Evolutionary conservation across 2,797 vertebrate species (phyloP).

Genomic region (Sebastes umbrosus): DNA sequence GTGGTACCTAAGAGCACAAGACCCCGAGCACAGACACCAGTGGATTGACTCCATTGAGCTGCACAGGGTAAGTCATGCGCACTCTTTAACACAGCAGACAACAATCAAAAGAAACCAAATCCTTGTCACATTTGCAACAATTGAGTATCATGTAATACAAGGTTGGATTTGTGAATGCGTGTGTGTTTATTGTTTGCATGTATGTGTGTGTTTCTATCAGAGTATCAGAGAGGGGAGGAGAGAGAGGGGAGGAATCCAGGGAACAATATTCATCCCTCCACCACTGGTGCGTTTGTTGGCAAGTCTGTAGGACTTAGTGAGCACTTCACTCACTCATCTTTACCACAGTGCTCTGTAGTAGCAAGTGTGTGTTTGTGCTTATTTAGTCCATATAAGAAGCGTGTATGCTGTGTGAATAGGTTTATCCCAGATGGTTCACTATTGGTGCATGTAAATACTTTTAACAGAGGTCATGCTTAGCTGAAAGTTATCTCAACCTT

Average conservation of each 20-base stretch:
- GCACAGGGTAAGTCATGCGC: slow-evolving; percentile 86
- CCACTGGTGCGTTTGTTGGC: slow-evolving; percentile 64
- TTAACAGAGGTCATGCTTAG: not conserved
- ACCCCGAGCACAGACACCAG: slow-evolving; percentile 89
- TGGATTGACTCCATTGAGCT: slow-evolving; percentile 94
- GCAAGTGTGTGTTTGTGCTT: not conserved
- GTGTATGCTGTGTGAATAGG: not conserved
- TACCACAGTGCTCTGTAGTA: not conserved
- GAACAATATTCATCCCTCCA: slow-evolving; percentile 67
- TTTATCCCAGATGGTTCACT: not conserved
- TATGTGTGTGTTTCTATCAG: slow-evolving; percentile 71
- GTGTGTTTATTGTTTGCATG: not conserved
- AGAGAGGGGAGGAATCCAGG: slow-evolving; percentile 72
- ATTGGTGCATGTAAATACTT: not conserved
- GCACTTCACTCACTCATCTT: not conserved
- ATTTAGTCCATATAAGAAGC: not conserved
- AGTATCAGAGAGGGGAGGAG: slow-evolving; percentile 72
- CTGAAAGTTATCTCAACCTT: slow-evolving; percentile 15
- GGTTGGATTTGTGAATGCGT: slow-evolving; percentile 23
- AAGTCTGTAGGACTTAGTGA: slow-evolving; percentile 28
- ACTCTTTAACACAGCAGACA: not conserved
- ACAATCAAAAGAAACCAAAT: not conserved
- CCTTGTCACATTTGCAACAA: not conserved
- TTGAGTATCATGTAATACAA: not conserved
- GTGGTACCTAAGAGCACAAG: slow-evolving; percentile 95